Percentiles rank a stretch among this genome's conserved stretches.
phyloP scores from a whole-genome alignment of 2,888 invertebrate genomes.

The Trachelus iudaicus region DNA sequence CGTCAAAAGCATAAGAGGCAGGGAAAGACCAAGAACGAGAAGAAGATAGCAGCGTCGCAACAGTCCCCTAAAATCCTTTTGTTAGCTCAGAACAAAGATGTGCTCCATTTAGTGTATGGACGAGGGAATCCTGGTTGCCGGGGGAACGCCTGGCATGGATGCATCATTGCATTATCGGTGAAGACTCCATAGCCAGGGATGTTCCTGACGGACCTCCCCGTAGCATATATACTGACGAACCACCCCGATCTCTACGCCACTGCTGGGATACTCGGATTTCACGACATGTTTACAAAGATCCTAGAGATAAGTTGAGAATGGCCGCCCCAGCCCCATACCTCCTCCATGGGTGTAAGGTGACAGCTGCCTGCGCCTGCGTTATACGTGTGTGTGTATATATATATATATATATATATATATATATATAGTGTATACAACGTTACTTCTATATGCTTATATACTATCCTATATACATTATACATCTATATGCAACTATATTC shows the following conservation, averaged over 20 bases:
- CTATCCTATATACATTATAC: constrained; percentile 12
- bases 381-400: constrained; percentile 28
- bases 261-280: constrained; percentile 65
- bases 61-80: constrained; percentile 37
- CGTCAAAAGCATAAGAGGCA: constrained; percentile 3
- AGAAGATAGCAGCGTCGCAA: constrained; percentile 21
- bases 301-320: constrained; percentile 66
- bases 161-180: neutral
- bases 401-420: constrained; percentile 4
- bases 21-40: constrained; percentile 8
- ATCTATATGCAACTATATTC: neutral
- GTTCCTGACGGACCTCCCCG: neutral
- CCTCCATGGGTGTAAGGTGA: constrained; percentile 64
- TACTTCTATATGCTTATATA: constrained; percentile 22
- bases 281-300: constrained; percentile 67
- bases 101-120: constrained; percentile 51
- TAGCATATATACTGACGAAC: constrained; percentile 13
- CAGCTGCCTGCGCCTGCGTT: constrained; percentile 64
- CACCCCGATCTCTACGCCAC: constrained; percentile 60
- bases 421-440: constrained; percentile 3
- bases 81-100: constrained; percentile 53
- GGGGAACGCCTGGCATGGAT: constrained; percentile 38
- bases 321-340: constrained; percentile 59
- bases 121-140: constrained; percentile 44
- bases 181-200: neutral